Evolutionary conservation across 2,797 vertebrate species (phyloP).

Genomic region (Parauchenoglanis punctatus): DNA sequence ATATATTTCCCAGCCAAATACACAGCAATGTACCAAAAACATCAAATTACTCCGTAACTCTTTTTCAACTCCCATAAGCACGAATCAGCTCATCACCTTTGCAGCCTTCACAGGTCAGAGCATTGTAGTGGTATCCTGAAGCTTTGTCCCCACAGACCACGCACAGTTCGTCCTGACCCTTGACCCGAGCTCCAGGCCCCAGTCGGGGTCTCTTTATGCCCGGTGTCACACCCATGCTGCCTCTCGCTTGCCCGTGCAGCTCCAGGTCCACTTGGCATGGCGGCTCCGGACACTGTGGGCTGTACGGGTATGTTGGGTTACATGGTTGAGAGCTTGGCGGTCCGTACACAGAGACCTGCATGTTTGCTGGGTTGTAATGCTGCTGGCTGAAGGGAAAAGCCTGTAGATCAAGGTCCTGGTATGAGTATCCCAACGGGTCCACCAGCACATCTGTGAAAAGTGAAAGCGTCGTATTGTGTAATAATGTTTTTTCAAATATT

Average conservation of each 20-base stretch:
- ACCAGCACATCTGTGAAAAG: constrained; percentile 83
- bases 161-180: constrained; percentile 90
- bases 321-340: constrained; percentile 76
- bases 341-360: constrained; percentile 80
- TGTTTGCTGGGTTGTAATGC: constrained; percentile 71
- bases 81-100: constrained; percentile 79
- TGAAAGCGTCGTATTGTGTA: neutral
- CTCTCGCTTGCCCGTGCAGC: constrained; percentile 58
- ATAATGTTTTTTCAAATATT: neutral
- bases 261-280: constrained; percentile 72
- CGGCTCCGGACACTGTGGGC: constrained; percentile 72
- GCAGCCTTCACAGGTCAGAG: constrained; percentile 93
- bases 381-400: constrained; percentile 82
- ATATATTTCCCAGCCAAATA: neutral
- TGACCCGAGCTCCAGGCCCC: constrained; percentile 73
- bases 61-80: neutral
- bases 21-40: neutral
- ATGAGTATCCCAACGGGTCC: constrained; percentile 84
- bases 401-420: constrained; percentile 86
- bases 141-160: constrained; percentile 94
- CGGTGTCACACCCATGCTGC: constrained; percentile 65
- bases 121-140: constrained; percentile 94
- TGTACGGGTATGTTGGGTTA: constrained; percentile 76
- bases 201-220: constrained; percentile 78
- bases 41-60: neutral